Conservation (phyloP, 37 sponge, comb jelly and placozoan genomes). For the Chondrilla cf. caribensis region DNA sequence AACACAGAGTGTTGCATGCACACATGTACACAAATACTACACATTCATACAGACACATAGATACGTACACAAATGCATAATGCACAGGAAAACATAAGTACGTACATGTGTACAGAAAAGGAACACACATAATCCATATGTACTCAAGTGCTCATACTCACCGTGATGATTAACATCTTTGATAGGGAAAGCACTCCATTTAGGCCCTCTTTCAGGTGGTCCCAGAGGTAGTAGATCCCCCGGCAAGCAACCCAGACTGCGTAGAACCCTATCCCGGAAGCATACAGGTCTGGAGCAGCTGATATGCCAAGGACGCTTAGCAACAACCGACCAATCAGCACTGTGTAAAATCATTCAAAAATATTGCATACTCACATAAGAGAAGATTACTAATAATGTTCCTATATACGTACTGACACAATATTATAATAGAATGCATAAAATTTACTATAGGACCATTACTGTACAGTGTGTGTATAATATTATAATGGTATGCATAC, state of each 20-base stretch:
- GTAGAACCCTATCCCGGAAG: constrained; percentile 87
- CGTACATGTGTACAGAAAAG: background rate
- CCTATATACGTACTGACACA: too few relatives aligned
- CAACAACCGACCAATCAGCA: constrained; percentile 66
- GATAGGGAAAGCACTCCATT: background rate
- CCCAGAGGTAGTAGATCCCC: constrained; percentile 8
- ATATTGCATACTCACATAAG: too few relatives aligned
- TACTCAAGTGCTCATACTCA: background rate
- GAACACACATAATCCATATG: background rate
- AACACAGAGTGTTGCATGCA: too few relatives aligned
- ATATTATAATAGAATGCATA: too few relatives aligned
- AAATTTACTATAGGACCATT: too few relatives aligned
- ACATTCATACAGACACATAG: constrained; percentile 3
- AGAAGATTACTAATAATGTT: too few relatives aligned
- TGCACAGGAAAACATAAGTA: too few relatives aligned
- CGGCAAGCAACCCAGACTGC: constrained; percentile 58
- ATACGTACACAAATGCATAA: background rate
- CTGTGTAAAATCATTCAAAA: constrained; percentile 16
- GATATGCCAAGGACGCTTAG: constrained; percentile 55
- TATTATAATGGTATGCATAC: too few relatives aligned
- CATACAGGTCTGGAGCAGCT: constrained; percentile 83
- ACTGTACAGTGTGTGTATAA: too few relatives aligned
- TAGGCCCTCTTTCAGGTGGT: background rate
- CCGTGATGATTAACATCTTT: background rate
- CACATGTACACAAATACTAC: background rate